These are phyloP conservation scores for Onychomys arenicola DNA, from an alignment of 2,797 vertebrate species.

Conservation along the genomic window DNA sequence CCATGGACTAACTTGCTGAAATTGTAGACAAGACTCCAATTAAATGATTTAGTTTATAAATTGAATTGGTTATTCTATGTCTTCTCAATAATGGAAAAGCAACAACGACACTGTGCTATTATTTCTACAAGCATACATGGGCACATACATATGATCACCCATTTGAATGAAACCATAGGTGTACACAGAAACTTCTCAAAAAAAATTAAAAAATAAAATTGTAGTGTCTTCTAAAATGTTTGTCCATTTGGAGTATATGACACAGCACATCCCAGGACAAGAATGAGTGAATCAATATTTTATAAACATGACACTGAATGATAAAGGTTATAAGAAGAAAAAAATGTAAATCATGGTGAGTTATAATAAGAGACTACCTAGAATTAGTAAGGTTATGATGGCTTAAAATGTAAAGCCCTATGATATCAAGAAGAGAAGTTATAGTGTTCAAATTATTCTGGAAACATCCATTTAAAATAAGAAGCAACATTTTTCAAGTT, in stretches of 20 bases:
- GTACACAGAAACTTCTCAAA: not conserved
- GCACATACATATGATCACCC: not conserved
- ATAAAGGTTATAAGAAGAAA: not conserved
- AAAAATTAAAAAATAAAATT: not conserved
- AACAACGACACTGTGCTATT: accelerated
- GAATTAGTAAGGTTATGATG: not conserved
- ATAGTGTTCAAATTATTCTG: not conserved
- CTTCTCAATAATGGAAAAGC: not conserved
- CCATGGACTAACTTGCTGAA: not conserved
- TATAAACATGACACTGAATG: not conserved
- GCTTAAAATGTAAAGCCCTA: not conserved
- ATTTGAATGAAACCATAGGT: too few relatives aligned
- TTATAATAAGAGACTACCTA: not conserved
- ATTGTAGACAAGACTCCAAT: not conserved
- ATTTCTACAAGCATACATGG: not conserved
- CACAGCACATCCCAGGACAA: not conserved
- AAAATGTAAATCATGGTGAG: not conserved
- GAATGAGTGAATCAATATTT: not conserved
- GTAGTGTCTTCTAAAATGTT: not conserved
- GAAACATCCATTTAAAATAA: not conserved
- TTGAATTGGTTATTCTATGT: not conserved
- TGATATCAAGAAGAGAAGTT: not conserved
- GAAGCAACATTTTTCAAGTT: not conserved
- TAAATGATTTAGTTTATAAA: not conserved
- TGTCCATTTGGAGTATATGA: not conserved